A percentile compares a stretch with the other conserved stretches of the same genome.
These are phyloP conservation scores for Fragum fragum DNA, from an alignment of 2,888 invertebrate genomes.

Conservation along the genomic window DNA sequence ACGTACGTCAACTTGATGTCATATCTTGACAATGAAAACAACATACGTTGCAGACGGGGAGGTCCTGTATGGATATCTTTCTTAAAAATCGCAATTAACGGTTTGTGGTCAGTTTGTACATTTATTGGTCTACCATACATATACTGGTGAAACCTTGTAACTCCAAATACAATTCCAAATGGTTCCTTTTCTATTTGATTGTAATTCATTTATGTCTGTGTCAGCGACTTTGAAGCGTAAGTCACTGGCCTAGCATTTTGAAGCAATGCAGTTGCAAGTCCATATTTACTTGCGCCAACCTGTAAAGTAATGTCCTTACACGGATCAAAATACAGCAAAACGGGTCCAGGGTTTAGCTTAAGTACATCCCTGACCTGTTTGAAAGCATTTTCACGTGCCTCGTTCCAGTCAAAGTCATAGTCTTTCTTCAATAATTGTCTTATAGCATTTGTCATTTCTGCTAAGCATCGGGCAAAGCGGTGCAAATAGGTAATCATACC, in stretches of 20 bases:
- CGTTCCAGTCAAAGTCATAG: neutral
- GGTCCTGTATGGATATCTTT: too few species aligned
- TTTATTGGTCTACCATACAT: neutral
- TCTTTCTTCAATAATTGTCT: neutral
- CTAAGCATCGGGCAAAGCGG: neutral
- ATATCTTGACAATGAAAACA: too few species aligned
- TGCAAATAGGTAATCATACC: neutral
- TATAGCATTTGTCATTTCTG: neutral
- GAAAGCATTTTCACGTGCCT: neutral
- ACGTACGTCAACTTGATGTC: too few species aligned
- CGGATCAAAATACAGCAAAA: neutral
- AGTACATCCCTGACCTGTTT: neutral
- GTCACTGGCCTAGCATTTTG: neutral
- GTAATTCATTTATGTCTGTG: neutral
- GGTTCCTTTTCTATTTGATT: neutral
- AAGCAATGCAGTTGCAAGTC: neutral
- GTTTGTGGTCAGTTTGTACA: neutral
- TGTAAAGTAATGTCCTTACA: neutral
- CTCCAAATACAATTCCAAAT: neutral
- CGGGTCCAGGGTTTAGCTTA: neutral
- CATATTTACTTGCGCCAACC: neutral
- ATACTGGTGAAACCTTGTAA: conserved; percentile 4
- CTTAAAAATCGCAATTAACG: neutral
- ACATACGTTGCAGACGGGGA: too few species aligned
- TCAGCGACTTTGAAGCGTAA: neutral